Evolutionary conservation across 2,113 vertebrate species (phyloP).

Genomic region (Serilophus lunatus): DNA sequence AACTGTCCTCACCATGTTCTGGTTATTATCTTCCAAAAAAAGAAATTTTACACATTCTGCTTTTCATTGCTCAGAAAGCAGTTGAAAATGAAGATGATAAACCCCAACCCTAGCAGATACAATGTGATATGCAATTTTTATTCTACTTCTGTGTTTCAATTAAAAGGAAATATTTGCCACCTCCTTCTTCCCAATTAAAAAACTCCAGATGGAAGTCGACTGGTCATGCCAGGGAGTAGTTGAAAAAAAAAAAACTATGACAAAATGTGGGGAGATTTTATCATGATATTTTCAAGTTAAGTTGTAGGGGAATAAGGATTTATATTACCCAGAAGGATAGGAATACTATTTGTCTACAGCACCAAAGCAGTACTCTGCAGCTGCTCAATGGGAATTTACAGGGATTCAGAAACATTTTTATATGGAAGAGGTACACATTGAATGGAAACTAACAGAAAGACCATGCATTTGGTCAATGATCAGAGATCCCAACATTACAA

Average conservation of each 20-base stretch:
- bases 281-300: not conserved
- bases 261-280: not conserved
- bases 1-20: not conserved
- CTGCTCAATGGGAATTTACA: not conserved
- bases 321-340: not conserved
- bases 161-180: not conserved
- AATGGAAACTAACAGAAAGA: not conserved
- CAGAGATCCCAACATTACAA: not conserved
- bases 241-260: not conserved
- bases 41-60: not conserved
- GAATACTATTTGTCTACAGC: not conserved
- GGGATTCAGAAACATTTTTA: not conserved
- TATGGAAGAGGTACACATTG: not conserved
- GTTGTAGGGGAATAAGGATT: not conserved
- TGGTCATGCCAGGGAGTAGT: not conserved
- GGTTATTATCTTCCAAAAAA: not conserved
- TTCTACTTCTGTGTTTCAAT: not conserved
- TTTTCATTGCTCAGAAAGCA: not conserved
- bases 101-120: not conserved
- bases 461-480: not conserved
- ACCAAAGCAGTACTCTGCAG: not conserved
- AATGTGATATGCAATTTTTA: conserved; percentile 22
- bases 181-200: conserved; percentile 33
- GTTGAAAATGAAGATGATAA: not conserved
- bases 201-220: conserved; percentile 16